These are phyloP conservation scores for Luidia sarsii DNA, from an alignment of 53 echinoderm and acorn worm genomes.

Conservation along the genomic window DNA sequence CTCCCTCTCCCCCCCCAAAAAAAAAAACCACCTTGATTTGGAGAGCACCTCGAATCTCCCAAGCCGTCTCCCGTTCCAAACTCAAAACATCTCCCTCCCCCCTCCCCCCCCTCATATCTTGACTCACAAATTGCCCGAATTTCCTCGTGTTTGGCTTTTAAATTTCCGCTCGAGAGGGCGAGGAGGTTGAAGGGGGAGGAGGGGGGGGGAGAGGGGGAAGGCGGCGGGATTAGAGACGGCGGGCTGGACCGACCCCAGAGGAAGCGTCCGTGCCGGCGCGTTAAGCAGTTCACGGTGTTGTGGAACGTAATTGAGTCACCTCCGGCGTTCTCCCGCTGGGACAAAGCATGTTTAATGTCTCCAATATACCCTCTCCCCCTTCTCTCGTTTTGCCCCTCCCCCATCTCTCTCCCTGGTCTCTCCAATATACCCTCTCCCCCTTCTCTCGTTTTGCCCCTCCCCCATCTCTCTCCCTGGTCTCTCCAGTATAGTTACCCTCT, in stretches of 20 bases:
- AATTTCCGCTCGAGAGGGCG: conserved; percentile 43
- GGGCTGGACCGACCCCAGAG: neutral
- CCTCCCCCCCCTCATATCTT: neutral
- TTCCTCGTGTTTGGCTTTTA: conserved; percentile 52
- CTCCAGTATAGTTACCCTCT: too few species aligned
- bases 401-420: too few species aligned
- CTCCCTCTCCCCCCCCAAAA: too few species aligned
- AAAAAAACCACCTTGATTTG: too few species aligned
- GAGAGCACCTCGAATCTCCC: too few species aligned
- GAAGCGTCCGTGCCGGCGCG: conserved; percentile 15
- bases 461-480: too few species aligned
- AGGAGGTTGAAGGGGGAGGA: too few species aligned
- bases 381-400: too few species aligned
- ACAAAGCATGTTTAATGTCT: conserved; percentile 40
- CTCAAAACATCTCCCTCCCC: conserved; percentile 34
- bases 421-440: too few species aligned
- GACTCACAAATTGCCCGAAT: conserved; percentile 49
- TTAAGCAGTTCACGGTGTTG: conserved; percentile 24
- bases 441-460: too few species aligned
- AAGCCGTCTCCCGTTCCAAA: conserved; percentile 3
- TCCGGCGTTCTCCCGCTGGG: conserved; percentile 8
- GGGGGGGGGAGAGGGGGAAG: neutral
- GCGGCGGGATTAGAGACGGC: neutral
- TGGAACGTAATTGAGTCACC: conserved; percentile 47
- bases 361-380: too few species aligned